These are phyloP conservation scores for Noctua fimbriata DNA, from an alignment of 2,888 invertebrate genomes.

Conservation along the genomic window DNA sequence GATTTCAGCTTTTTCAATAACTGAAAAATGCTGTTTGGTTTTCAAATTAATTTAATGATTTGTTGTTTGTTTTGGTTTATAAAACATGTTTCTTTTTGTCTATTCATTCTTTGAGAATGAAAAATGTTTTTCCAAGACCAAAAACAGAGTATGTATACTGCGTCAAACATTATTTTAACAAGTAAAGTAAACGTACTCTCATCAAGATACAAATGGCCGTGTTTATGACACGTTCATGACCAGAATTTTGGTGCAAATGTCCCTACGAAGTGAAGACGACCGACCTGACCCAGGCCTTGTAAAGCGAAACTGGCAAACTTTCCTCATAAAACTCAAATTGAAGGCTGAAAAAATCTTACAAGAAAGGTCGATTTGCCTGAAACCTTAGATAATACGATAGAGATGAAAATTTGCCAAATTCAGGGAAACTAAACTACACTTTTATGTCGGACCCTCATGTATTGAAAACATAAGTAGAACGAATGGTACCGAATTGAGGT, in stretches of 20 bases:
- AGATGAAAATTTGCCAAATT: constrained; percentile 56
- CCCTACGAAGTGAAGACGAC: constrained; percentile 40
- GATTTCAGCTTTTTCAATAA: background rate
- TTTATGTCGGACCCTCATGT: constrained; percentile 54
- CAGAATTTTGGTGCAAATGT: constrained; percentile 54
- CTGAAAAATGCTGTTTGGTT: background rate
- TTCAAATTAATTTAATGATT: background rate
- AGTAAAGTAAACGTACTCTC: constrained; percentile 55
- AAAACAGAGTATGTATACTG: background rate
- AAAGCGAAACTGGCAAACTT: constrained; percentile 59
- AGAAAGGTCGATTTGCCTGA: constrained; percentile 41
- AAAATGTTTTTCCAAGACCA: background rate
- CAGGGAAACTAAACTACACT: constrained; percentile 51
- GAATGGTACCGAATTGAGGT: constrained; percentile 57
- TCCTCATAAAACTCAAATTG: constrained; percentile 57
- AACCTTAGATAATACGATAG: constrained; percentile 50
- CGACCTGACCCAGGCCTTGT: constrained; percentile 48
- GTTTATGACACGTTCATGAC: constrained; percentile 65
- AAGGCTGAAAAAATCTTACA: constrained; percentile 45
- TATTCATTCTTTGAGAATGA: background rate
- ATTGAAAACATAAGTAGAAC: constrained; percentile 65
- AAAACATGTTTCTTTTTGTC: background rate
- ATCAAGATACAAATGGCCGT: constrained; percentile 53
- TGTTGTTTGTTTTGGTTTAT: background rate
- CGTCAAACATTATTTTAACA: constrained; percentile 46